Evolutionary conservation across 1,140 invertebrate genomes (phyloP).

Genomic region (Eubasilissa regina): DNA sequence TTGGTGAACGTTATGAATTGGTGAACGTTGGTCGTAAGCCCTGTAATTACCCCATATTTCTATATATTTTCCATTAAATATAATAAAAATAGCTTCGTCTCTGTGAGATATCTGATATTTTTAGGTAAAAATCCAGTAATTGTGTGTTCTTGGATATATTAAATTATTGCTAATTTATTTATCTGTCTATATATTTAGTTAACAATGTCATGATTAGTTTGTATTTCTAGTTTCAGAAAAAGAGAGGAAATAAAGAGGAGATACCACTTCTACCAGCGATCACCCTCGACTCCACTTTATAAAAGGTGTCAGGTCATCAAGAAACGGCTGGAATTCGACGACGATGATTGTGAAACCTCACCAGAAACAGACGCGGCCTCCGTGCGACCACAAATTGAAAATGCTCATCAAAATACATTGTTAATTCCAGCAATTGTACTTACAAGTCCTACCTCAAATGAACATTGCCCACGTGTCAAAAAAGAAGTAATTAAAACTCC

Average conservation of each 20-base stretch:
- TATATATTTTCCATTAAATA: too few species aligned
- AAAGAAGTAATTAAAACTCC: background rate
- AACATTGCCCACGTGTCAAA: background rate
- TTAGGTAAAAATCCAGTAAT: too few species aligned
- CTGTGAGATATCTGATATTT: too few species aligned
- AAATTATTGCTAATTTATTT: too few species aligned
- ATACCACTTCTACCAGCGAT: conserved; percentile 39
- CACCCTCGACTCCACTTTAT: conserved; percentile 45
- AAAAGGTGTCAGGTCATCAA: conserved; percentile 44
- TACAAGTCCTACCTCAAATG: background rate
- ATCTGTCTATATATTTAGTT: too few species aligned
- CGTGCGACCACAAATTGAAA: background rate
- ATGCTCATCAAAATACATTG: background rate
- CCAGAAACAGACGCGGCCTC: background rate
- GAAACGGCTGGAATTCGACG: conserved; percentile 42
- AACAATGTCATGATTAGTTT: too few species aligned
- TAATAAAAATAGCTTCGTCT: too few species aligned
- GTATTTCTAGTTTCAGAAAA: conserved; percentile 47
- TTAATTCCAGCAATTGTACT: conserved; percentile 22
- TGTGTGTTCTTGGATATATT: too few species aligned
- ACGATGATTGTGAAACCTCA: conserved; percentile 37
- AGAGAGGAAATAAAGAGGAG: conserved; percentile 36
- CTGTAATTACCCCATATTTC: too few species aligned
- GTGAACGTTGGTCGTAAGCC: too few species aligned
- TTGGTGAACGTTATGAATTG: too few species aligned